These are phyloP conservation scores for Phalacrocorax brasilianus DNA, from an alignment of 2,113 vertebrate species.

Conservation along the genomic window DNA sequence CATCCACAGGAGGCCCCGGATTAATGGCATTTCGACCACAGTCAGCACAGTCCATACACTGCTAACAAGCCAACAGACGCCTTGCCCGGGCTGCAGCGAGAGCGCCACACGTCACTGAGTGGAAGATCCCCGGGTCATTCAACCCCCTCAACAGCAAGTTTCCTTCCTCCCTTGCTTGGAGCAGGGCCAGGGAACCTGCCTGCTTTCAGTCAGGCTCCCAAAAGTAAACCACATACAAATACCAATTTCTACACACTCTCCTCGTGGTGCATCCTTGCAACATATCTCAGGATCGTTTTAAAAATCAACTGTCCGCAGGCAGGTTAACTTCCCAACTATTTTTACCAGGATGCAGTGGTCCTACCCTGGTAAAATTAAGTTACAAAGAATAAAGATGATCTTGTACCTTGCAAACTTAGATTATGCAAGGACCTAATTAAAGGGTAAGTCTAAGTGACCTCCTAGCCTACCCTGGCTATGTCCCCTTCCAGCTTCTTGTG, in stretches of 20 bases:
- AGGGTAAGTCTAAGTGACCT: not conserved
- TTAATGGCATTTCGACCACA: rapidly evolving
- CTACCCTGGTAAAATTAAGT: not conserved
- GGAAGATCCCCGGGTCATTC: not conserved
- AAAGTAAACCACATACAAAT: not conserved
- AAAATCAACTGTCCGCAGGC: not conserved
- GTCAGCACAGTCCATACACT: not conserved
- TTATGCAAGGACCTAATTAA: not conserved
- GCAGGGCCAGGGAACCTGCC: not conserved
- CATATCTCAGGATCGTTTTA: not conserved
- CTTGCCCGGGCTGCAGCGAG: rapidly evolving
- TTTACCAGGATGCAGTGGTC: not conserved
- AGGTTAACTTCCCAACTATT: not conserved
- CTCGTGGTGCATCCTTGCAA: not conserved
- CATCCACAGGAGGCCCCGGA: rapidly evolving
- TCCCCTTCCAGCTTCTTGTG: too few relatives aligned
- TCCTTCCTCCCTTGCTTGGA: not conserved
- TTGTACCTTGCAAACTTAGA: not conserved
- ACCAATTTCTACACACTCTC: rapidly evolving
- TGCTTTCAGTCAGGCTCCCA: not conserved
- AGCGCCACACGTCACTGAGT: not conserved
- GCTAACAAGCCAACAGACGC: not conserved
- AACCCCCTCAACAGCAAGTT: not conserved
- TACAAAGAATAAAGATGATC: not conserved
- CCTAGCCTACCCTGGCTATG: not conserved